phyloP scores from a whole-genome alignment of 2,797 vertebrate genomes.

The Glyptemys insculpta region DNA sequence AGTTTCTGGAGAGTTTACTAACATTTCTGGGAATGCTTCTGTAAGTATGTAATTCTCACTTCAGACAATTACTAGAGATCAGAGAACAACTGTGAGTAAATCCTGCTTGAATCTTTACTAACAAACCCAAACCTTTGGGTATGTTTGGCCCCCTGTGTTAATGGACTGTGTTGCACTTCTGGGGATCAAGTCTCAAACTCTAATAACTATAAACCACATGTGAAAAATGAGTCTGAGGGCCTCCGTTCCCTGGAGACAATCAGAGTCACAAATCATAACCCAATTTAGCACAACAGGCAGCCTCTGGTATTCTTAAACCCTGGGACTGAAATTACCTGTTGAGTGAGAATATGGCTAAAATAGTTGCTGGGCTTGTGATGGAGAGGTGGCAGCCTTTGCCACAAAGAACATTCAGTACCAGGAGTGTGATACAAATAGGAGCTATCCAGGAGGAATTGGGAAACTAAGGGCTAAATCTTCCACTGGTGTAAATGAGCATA shows the following conservation, averaged over 20 bases:
- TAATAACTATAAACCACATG: not conserved
- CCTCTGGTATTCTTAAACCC: not conserved
- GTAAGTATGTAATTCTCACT: constrained; percentile 49
- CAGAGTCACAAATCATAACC: not conserved
- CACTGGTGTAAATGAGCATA: no score
- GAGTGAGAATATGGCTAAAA: not conserved
- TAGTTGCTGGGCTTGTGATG: not conserved
- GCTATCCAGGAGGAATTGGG: not conserved
- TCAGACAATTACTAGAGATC: constrained; percentile 14
- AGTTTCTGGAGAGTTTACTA: constrained; percentile 56
- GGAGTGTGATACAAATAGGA: not conserved
- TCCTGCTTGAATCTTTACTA: not conserved
- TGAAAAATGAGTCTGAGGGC: not conserved
- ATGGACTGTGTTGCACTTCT: not conserved
- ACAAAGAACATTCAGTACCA: not conserved
- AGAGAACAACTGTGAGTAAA: not conserved
- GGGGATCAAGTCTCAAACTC: not conserved
- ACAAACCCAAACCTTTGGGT: not conserved
- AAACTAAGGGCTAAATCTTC: not conserved
- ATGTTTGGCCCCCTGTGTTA: not conserved
- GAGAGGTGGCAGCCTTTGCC: not conserved
- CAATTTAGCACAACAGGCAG: not conserved
- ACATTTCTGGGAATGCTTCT: constrained; percentile 58
- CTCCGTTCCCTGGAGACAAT: not conserved
- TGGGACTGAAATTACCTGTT: not conserved